A percentile compares a stretch with the other conserved stretches of the same genome.
Conservation (phyloP, 1,140 invertebrate genomes). For the Doryteuthis pealeii region DNA sequence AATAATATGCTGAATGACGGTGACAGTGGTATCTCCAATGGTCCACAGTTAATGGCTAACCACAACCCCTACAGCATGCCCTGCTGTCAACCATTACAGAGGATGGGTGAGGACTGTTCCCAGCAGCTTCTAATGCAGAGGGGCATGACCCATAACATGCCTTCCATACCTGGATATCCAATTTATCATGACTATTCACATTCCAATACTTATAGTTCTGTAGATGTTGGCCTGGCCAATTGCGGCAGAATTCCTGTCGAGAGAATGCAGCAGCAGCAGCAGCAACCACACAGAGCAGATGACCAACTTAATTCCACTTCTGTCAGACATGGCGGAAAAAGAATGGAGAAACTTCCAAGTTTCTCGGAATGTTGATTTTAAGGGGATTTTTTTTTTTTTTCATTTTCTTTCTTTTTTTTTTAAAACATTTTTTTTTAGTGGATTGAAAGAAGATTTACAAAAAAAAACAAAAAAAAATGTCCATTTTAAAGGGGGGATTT, state of each 20-base stretch:
- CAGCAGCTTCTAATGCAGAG: not conserved
- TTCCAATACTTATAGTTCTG: constrained; percentile 4
- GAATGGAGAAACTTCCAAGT: not conserved
- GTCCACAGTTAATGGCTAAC: not conserved
- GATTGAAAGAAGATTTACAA: too few species aligned
- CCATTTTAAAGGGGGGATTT: too few species aligned
- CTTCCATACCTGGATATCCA: not conserved
- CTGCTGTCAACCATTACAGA: not conserved
- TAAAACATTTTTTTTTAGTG: too few species aligned
- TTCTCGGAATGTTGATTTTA: not conserved
- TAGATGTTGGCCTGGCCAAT: constrained; percentile 1
- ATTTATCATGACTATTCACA: not conserved
- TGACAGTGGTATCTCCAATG: not conserved
- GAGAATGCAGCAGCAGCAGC: not conserved
- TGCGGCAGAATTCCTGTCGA: not conserved
- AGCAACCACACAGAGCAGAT: constrained; percentile 1
- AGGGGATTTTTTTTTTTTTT: not conserved
- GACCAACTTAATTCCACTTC: not conserved
- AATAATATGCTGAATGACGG: constrained; percentile 26
- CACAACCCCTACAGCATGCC: not conserved
- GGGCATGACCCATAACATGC: not conserved
- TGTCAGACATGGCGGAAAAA: not conserved
- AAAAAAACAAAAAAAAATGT: too few species aligned
- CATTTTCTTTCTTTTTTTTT: too few species aligned
- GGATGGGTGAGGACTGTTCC: not conserved